Percentiles rank a stretch among this genome's conserved stretches.
Evolutionary conservation across 2,113 vertebrate genomes (phyloP).

Genomic region (Trachemys scripta): DNA sequence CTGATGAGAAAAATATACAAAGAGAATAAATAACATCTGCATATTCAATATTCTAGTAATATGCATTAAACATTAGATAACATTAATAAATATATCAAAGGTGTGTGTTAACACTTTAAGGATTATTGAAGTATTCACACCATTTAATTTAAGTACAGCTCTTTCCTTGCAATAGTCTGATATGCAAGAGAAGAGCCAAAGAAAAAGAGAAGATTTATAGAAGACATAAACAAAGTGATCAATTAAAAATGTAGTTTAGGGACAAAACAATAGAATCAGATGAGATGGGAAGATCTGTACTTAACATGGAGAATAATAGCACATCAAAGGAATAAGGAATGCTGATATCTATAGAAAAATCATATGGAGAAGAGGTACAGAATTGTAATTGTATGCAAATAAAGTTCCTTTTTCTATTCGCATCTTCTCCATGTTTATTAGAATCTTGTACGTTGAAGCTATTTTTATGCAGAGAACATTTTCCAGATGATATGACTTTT

Average conservation of each 20-base stretch:
- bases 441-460: neutral
- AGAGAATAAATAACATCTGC: conserved; percentile 13
- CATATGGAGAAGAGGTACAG: neutral
- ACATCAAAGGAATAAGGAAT: neutral
- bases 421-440: neutral
- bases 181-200: neutral
- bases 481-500: neutral
- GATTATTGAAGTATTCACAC: conserved; percentile 28
- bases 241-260: neutral
- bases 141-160: neutral
- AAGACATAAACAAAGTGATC: neutral
- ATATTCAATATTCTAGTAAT: conserved; percentile 26
- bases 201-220: neutral
- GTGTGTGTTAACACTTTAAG: neutral
- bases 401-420: fast-evolving
- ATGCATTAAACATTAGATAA: conserved; percentile 30
- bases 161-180: neutral
- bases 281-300: neutral
- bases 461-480: neutral
- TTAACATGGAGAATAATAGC: neutral
- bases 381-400: neutral
- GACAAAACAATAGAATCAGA: neutral
- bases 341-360: neutral
- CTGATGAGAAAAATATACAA: conserved; percentile 5
- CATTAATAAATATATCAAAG: conserved; percentile 9